phyloP scores from a whole-genome alignment of 2,888 invertebrate genomes.

The Synergus laeviventris region DNA sequence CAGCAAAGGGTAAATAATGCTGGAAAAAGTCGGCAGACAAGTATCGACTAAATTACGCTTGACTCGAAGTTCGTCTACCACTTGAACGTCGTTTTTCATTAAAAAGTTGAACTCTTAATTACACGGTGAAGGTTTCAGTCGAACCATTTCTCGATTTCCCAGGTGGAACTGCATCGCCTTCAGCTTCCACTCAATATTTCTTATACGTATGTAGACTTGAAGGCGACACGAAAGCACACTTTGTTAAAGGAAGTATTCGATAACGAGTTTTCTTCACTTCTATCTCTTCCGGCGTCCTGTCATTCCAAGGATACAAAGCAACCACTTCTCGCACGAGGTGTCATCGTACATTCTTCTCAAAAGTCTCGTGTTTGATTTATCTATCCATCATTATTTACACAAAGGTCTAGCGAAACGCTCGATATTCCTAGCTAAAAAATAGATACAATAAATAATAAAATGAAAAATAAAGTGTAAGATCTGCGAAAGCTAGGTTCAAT shows the following conservation, averaged over 20 bases:
- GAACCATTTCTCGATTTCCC: slow-evolving; percentile 57
- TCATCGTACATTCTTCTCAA: neutral
- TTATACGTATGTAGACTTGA: slow-evolving; percentile 43
- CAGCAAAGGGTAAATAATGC: neutral
- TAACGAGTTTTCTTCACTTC: slow-evolving; percentile 56
- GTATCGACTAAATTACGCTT: slow-evolving; percentile 2
- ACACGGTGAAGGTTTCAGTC: slow-evolving; percentile 46
- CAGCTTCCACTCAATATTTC: slow-evolving; percentile 27
- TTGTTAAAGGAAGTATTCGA: slow-evolving; percentile 50
- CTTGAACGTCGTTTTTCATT: slow-evolving; percentile 48
- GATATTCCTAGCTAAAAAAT: neutral
- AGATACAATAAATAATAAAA: neutral
- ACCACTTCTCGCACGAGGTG: neutral
- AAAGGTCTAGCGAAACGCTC: neutral
- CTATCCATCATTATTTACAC: neutral
- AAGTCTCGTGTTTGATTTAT: neutral
- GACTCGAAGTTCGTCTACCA: neutral
- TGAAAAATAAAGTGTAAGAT: neutral
- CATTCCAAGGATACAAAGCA: neutral
- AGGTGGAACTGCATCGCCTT: slow-evolving; percentile 52
- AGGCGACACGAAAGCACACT: slow-evolving; percentile 41
- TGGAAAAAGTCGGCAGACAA: neutral
- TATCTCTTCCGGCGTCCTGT: slow-evolving; percentile 42
- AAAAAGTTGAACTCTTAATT: slow-evolving; percentile 57
- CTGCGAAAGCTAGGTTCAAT: neutral